Evolutionary conservation across 2,888 invertebrate genomes (phyloP), one percentile per base, ranked within the genome.

Genomic region (Thalpophila matura): DNA sequence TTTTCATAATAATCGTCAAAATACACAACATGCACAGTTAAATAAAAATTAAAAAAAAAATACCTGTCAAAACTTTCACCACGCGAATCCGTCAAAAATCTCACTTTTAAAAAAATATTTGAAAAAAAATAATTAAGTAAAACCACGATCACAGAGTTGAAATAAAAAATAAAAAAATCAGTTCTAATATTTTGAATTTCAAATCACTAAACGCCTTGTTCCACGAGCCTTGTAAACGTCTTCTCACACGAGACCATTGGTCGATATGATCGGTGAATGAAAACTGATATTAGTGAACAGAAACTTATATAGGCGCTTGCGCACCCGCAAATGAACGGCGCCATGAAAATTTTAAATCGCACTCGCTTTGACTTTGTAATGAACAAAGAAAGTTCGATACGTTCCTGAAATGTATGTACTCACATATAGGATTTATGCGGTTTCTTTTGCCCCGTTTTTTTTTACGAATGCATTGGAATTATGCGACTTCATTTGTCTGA

Each of bases 221-320:
- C 38, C 59, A 64, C 50, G 58, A 42, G 53, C 78, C 79, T 68
- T 71, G 76, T 75, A 73, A 73, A 79, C 81, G 49, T 80, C 79
- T 80, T 80, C 81, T 74, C 77, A 70, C 77, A 75, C 79, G 77
- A 81, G 83, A 80, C 81, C 86, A 77, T 79, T 86, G 87, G 86
- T 84, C 86, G 85, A 88, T 88, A 88, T 91, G 89, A 84, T 72
- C 80, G 82, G 67, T 66, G 57, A 79, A 78, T 85, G 84, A 82
- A 83, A 82, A 79, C 81, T 67, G 61, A 46, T 67, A 37, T 45
- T 53, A 61, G 47, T 53, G 67, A 56, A 57, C 80, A 69, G 77
- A 81, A 79, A 77, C 73, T 88, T 91, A 86, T 91, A 91, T 89
- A 89, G 78, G 69, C 58, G 70, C 59, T 57, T 51, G 60, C 60